Conservation (phyloP, 2,113 vertebrate species). For the Hyaena hyaena region DNA sequence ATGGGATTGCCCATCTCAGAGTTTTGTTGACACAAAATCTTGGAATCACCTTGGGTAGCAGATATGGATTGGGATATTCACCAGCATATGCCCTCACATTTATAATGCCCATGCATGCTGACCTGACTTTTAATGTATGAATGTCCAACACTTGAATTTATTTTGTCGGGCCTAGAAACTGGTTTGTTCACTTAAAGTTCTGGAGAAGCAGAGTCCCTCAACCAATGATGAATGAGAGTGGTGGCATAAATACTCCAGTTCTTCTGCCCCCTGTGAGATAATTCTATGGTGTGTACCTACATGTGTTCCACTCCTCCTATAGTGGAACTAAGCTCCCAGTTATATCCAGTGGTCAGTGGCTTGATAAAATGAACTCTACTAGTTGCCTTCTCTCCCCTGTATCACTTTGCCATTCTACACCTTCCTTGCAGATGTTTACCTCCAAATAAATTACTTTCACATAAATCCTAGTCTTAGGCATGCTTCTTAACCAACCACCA, state of each 20-base stretch:
- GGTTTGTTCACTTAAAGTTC: not conserved
- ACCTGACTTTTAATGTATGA: not conserved
- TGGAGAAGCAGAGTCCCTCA: not conserved
- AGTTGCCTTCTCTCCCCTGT: not conserved
- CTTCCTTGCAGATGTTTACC: not conserved
- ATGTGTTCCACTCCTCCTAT: not conserved
- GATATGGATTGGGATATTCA: not conserved
- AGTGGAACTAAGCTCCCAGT: too few species aligned
- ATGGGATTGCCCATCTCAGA: not conserved
- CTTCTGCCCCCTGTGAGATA: not conserved
- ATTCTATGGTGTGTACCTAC: not conserved
- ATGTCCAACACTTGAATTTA: not conserved
- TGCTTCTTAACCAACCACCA: not conserved
- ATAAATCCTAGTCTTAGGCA: not conserved
- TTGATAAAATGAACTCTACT: not conserved
- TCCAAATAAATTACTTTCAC: not conserved
- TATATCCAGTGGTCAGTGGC: not conserved
- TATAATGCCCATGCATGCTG: too few species aligned
- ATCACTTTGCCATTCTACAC: not conserved
- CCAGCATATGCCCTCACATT: accelerated
- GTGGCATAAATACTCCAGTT: not conserved
- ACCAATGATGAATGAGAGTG: not conserved
- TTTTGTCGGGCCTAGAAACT: not conserved
- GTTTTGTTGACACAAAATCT: not conserved
- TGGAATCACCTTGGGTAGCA: not conserved